Conservation (phyloP, 2,888 invertebrate genomes). For the Achlya flavicornis region DNA sequence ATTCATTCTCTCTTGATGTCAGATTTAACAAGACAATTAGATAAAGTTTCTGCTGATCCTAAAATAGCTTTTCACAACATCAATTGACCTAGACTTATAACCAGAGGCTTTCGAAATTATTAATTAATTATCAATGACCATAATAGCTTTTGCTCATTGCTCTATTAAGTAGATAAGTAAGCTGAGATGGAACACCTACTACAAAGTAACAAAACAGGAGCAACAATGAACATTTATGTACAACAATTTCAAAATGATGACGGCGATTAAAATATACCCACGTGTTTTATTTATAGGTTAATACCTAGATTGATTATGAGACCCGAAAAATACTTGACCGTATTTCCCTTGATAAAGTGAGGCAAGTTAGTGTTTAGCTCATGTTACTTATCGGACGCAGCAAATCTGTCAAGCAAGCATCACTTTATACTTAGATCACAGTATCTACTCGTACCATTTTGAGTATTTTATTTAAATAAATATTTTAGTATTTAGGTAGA, state of each 20-base stretch:
- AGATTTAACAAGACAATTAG: no score
- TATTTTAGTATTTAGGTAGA: background rate
- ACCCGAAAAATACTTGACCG: background rate
- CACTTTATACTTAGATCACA: background rate
- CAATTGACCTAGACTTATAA: no score
- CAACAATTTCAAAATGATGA: background rate
- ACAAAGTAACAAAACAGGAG: no score
- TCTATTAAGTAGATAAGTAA: no score
- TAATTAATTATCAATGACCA: no score
- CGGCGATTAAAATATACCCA: background rate
- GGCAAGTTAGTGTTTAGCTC: background rate
- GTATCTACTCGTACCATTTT: background rate
- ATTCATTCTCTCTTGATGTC: no score
- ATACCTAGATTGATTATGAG: background rate
- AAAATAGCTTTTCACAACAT: no score
- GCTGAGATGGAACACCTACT: no score
- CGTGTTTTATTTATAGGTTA: background rate
- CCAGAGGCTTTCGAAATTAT: no score
- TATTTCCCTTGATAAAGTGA: background rate
- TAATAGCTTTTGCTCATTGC: no score
- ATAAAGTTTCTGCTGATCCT: no score
- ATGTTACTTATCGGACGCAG: background rate
- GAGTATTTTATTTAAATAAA: background rate
- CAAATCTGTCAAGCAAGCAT: conserved; percentile 2
- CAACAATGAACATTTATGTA: background rate